phyloP scores from a whole-genome alignment of 2,113 vertebrate genomes.

The Cyphomyrus plagiostoma region DNA sequence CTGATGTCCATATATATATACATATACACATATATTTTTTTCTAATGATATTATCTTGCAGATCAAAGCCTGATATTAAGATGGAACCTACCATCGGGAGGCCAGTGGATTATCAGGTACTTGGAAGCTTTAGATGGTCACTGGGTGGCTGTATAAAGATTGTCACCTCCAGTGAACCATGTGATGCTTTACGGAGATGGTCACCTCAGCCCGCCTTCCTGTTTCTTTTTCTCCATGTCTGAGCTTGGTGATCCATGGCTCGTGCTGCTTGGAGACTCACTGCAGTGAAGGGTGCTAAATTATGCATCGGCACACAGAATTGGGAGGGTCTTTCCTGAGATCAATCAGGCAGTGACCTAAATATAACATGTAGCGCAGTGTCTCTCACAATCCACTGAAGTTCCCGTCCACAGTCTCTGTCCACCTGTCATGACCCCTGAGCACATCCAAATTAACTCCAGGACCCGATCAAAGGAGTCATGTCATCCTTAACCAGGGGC shows the following conservation, averaged over 20 bases:
- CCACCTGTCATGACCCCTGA: neutral
- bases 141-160: neutral
- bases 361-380: slow-evolving; percentile 12
- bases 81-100: slow-evolving; percentile 88
- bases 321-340: neutral
- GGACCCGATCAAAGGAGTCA: neutral
- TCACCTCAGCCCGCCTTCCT: neutral
- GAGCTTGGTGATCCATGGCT: neutral
- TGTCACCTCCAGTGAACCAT: neutral
- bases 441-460: neutral
- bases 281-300: neutral
- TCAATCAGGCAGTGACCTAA: slow-evolving; percentile 11
- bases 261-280: neutral
- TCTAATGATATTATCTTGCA: slow-evolving; percentile 36
- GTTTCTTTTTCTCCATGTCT: neutral
- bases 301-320: slow-evolving; percentile 3
- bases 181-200: neutral
- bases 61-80: slow-evolving; percentile 95
- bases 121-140: neutral
- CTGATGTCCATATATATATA: no score
- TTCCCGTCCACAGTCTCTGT: neutral
- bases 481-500: neutral
- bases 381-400: neutral
- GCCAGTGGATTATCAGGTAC: slow-evolving; percentile 91
- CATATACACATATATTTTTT: neutral